Conservation (phyloP, 2,888 invertebrate species). For the Parasteatoda lunata region DNA sequence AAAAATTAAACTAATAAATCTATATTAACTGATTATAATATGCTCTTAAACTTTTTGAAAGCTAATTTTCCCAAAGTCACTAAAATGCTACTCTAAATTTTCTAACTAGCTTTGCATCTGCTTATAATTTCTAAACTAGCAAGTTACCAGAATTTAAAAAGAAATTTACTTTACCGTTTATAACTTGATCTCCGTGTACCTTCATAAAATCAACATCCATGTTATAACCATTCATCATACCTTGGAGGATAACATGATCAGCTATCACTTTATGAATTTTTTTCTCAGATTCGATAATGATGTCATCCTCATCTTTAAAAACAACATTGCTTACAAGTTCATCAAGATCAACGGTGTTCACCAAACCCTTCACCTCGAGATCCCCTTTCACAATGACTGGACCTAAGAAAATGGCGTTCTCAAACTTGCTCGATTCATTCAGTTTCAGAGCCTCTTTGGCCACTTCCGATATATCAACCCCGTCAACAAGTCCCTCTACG, state of each 20-base stretch:
- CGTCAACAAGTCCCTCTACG: slow-evolving; percentile 54
- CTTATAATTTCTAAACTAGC: too few species aligned
- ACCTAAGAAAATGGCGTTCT: slow-evolving; percentile 52
- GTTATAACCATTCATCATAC: slow-evolving; percentile 57
- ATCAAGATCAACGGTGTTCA: slow-evolving; percentile 48
- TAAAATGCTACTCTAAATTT: too few species aligned
- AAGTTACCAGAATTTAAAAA: background rate
- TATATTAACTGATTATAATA: too few species aligned
- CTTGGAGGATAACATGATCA: slow-evolving; percentile 10
- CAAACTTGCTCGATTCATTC: slow-evolving; percentile 41
- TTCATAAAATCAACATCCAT: slow-evolving; percentile 53
- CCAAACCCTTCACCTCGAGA: slow-evolving; percentile 27
- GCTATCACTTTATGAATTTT: slow-evolving; percentile 40
- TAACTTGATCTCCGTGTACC: slow-evolving; percentile 42
- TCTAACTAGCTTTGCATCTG: too few species aligned
- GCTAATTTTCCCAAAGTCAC: too few species aligned
- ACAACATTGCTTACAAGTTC: slow-evolving; percentile 45
- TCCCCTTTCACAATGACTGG: slow-evolving; percentile 44
- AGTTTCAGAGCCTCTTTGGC: slow-evolving; percentile 44
- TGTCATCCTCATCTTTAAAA: slow-evolving; percentile 28
- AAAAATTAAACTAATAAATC: too few species aligned
- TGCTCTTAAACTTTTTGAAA: too few species aligned
- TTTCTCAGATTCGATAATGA: slow-evolving; percentile 58
- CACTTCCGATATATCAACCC: slow-evolving; percentile 56
- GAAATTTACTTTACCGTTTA: slow-evolving; percentile 35